Conservation (phyloP, 2,797 vertebrate species). For the Rhabdophis nuchalis region DNA sequence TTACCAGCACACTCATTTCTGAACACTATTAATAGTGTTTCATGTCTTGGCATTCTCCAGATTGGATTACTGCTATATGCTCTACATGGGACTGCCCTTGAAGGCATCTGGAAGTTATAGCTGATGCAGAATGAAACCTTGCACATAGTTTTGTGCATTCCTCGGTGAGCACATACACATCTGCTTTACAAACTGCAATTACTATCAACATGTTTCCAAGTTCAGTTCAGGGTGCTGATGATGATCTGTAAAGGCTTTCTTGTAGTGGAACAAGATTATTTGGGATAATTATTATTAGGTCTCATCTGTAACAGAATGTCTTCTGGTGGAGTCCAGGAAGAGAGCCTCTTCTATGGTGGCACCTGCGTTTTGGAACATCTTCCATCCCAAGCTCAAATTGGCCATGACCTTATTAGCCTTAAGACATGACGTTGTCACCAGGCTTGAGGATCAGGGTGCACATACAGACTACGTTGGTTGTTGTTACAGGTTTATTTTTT, state of each 20-base stretch:
- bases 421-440: background rate
- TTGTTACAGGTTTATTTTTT: background rate
- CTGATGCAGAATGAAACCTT: background rate
- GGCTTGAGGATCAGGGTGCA: background rate
- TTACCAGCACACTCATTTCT: background rate
- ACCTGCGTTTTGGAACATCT: background rate
- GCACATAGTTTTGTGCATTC: background rate
- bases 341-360: background rate
- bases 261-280: background rate
- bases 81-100: background rate
- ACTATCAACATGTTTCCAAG: background rate
- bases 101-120: background rate
- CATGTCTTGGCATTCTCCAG: background rate
- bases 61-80: background rate
- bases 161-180: background rate
- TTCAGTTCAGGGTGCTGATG: background rate
- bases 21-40: background rate
- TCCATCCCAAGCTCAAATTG: background rate
- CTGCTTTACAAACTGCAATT: background rate
- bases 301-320: background rate
- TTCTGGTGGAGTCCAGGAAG: background rate
- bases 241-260: background rate
- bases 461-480: background rate
- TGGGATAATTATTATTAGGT: too few species aligned
- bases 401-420: background rate